Conservation (phyloP, 1,140 invertebrate genomes). For the Drosophila ficusphila region DNA sequence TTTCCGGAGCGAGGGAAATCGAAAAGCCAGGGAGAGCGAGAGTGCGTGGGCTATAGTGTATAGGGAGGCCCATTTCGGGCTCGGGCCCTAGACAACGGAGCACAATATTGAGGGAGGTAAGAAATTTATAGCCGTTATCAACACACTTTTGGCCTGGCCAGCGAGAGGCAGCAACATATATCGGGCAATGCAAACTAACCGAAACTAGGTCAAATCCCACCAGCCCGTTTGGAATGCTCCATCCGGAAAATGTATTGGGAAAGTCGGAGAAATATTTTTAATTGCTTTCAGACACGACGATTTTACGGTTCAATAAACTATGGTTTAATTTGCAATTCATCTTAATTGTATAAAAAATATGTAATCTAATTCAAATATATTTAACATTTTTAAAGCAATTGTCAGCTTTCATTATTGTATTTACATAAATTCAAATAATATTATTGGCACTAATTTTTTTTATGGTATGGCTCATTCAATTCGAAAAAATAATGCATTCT, state of each 20-base stretch:
- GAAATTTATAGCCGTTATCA: constrained; percentile 79
- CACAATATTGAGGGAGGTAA: constrained; percentile 75
- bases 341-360: too few relatives aligned
- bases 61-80: constrained; percentile 21
- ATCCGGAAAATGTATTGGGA: not conserved
- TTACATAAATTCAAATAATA: too few relatives aligned
- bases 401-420: too few relatives aligned
- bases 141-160: constrained; percentile 22
- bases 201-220: constrained; percentile 65
- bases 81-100: constrained; percentile 70
- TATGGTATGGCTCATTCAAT: too few relatives aligned
- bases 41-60: constrained; percentile 32
- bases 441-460: too few relatives aligned
- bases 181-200: constrained; percentile 48
- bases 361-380: too few relatives aligned
- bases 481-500: too few relatives aligned
- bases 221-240: constrained; percentile 16
- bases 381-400: too few relatives aligned
- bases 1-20: constrained; percentile 31
- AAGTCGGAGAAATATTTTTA: not conserved
- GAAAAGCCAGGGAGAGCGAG: constrained; percentile 5
- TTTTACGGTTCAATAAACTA: not conserved
- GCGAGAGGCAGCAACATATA: constrained; percentile 44
- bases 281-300: not conserved
- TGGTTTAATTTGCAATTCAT: too few relatives aligned